These are phyloP conservation scores for Melanostigma gelatinosum DNA, from an alignment of 2,113 vertebrate genomes.

Conservation along the genomic window DNA sequence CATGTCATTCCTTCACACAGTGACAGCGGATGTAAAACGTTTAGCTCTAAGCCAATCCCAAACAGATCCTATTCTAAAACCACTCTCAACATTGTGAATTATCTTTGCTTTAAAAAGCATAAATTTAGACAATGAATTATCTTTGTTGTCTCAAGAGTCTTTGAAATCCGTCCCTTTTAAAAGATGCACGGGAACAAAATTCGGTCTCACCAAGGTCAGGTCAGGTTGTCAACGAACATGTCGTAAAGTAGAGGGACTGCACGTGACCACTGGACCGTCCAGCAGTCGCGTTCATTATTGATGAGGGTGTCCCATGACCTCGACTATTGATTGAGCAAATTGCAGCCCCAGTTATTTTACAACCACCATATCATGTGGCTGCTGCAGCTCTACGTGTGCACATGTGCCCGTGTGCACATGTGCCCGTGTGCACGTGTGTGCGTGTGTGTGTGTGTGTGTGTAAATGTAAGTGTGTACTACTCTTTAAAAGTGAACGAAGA, in stretches of 20 bases:
- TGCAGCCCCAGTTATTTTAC: slow-evolving; percentile 66
- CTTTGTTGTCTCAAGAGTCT: neutral
- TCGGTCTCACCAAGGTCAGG: slow-evolving; percentile 26
- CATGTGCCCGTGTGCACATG: neutral
- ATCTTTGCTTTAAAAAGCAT: neutral
- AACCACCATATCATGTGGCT: slow-evolving; percentile 56
- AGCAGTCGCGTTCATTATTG: slow-evolving; percentile 70
- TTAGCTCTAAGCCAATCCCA: neutral
- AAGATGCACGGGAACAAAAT: neutral
- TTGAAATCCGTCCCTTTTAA: neutral
- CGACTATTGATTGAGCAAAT: slow-evolving; percentile 73
- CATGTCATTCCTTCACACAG: neutral
- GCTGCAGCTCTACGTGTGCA: slow-evolving; percentile 23
- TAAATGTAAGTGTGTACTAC: neutral
- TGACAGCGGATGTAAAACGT: neutral
- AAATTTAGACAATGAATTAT: neutral
- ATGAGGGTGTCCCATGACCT: slow-evolving; percentile 68
- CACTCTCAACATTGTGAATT: neutral
- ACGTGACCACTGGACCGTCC: slow-evolving; percentile 34
- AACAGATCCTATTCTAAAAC: neutral
- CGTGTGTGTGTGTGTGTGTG: neutral
- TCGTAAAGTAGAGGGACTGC: slow-evolving; percentile 6
- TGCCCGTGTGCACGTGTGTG: neutral
- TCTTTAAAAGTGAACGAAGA: slow-evolving; percentile 40
- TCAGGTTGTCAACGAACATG: slow-evolving; percentile 28